Evolutionary conservation across 1,140 invertebrate genomes (phyloP).

Genomic region (Kradibia gibbosae): DNA sequence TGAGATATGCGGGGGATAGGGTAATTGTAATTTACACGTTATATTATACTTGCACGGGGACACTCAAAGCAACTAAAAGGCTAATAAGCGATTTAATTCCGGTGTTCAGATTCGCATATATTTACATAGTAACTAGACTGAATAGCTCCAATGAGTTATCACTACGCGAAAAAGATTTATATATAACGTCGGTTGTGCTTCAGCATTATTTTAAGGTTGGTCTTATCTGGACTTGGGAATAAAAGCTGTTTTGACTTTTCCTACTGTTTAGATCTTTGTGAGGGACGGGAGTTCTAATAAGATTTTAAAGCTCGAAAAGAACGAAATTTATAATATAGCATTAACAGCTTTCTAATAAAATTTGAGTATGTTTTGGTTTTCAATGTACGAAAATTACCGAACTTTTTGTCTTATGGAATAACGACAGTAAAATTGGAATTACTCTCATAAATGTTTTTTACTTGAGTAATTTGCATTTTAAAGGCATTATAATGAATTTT

Average conservation of each 20-base stretch:
- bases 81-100: background rate
- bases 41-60: background rate
- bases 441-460: no score
- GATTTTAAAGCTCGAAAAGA: no score
- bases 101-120: constrained; percentile 5
- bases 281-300: no score
- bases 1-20: background rate
- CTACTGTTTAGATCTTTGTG: background rate
- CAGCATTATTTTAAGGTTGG: background rate
- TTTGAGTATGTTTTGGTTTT: no score
- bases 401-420: no score
- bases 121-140: constrained; percentile 22
- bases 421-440: no score
- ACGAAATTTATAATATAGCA: no score
- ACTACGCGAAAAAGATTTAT: background rate
- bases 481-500: no score
- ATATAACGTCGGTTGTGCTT: background rate
- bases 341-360: no score
- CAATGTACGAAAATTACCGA: no score
- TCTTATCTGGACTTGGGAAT: background rate
- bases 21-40: background rate
- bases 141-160: background rate
- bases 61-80: background rate
- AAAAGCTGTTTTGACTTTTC: background rate
- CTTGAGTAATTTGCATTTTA: no score